Base-by-base conservation (phyloP, 2,888 invertebrate species). In the Heliconius aoede region DNA sequence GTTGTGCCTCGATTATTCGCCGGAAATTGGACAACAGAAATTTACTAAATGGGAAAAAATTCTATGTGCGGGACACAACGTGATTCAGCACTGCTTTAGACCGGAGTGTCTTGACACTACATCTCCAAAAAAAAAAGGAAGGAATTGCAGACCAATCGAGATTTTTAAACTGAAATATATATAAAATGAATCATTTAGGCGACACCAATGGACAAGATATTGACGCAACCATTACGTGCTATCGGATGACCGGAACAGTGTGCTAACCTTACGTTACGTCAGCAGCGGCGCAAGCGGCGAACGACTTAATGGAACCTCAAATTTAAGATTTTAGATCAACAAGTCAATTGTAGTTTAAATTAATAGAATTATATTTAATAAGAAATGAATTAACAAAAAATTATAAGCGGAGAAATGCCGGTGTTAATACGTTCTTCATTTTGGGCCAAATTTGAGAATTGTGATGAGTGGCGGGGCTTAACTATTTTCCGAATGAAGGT, bases 171-270 rank as follows among this genome's bases (percentile, higher is more conserved):
- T 4, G 30, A 62, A 32, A 65, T 65, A 65, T 65, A 36, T 65
- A 15, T 65, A 36, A 65, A 36, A 65, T 64, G 65, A 69, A 55
- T 69, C 55, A 51, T 40, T 61, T 26, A 60, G 0, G 80, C 72
- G 9, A 78, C 71, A 26, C 78, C 68, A 21, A 80, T 68, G 74
- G 64, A 32, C 71, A 72, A 78, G 73, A 72, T 55, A 86, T 85
- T 84, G 89, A 90, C 87, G 90, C 90, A 90, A 90, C 82, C 77
- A 84, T 90, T 90, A 89, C 88, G 90, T 88, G 81, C 84, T 78
- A 74, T 79, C 81, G 87, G 90, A 90, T 89, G 90, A 86, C 89
- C 91, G 91, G 91, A 90, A 90, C 90, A 86, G 80, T 88, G 88
- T 80, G 86, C 86, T 85, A 89, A 89, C 87, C 85, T 87, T 81